Conservation (phyloP, 2,888 invertebrate genomes). For the Drosophila fulvimacula region DNA sequence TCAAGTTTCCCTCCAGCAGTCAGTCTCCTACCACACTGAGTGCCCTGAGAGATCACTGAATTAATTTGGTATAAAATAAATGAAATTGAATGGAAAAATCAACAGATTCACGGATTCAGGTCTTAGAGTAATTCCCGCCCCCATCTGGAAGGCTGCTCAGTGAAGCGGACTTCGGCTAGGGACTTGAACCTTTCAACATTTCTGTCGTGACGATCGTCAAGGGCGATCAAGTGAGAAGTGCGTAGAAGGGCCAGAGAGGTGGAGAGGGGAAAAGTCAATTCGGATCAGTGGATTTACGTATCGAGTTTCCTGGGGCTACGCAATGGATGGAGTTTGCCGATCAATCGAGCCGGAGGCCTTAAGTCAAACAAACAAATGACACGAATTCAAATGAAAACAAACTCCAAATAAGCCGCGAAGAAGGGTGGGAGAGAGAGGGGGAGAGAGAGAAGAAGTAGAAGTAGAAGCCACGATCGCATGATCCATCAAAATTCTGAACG, state of each 20-base stretch:
- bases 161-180: neutral
- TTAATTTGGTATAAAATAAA: neutral
- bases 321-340: constrained; percentile 20
- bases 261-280: constrained; percentile 23
- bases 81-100: constrained; percentile 2
- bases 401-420: constrained; percentile 8
- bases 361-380: constrained; percentile 31
- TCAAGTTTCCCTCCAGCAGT: neutral
- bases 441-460: constrained; percentile 23
- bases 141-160: neutral
- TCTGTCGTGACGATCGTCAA: constrained; percentile 27
- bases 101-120: neutral
- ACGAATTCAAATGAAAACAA: constrained; percentile 37
- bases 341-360: constrained; percentile 1
- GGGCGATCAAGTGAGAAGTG: constrained; percentile 51
- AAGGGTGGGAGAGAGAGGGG: neutral
- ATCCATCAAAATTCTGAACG: constrained; percentile 44
- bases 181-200: constrained; percentile 39
- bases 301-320: constrained; percentile 29
- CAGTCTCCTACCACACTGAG: neutral
- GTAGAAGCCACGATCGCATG: constrained; percentile 42
- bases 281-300: constrained; percentile 31
- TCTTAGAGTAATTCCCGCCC: neutral
- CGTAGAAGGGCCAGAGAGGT: constrained; percentile 48
- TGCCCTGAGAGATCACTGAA: neutral